Base-by-base conservation (phyloP, 2,113 vertebrate species). In the Emydura subglobosa region DNA sequence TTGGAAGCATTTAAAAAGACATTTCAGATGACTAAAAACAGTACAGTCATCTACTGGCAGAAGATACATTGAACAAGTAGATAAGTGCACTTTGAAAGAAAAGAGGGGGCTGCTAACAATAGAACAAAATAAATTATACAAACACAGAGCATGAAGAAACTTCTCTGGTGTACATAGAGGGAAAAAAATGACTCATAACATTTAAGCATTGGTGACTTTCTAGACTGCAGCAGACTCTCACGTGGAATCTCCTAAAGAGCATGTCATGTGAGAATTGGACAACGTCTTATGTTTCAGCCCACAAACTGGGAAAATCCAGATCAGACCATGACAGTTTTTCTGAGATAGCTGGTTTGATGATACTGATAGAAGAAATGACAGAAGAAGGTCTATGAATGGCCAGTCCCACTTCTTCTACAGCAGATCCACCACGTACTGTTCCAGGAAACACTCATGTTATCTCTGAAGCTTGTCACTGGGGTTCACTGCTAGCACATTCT, bases 291-390 rank as follows among this genome's bases (percentile, higher is more conserved):
- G 5, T 3, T 8, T 50, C 19, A 50, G 54, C 44, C 1, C 4
- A 29, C 19, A 7, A 44, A 44, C 2, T 16, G 6, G 17, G 83
- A 68, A 54, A 59, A 1, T 0, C 0, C 0, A 54, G 39, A 25
- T 22, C 17, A 16, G 7, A 57, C 39, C 27, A 16, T 17, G 12
- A 72, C 27, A 24, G 72, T 54, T 57, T 47, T 57, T 53, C 29
- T 86, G 72, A 57, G 74, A 53, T 27, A 47, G 72, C 10, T 34
- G 5, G 44, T 24, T 57, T 42, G 47, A 49, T 47, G 85, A 86
- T 31, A n/a, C 4, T 42, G 34, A 29, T 31, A 57, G 24, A 49
- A 79, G 72, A 34, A 78, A 78, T 25, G 29, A 72, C 10, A 17
- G 51, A 53, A 53, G 27, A 27, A 53, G n/a, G n/a, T 74, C 13